Evolutionary conservation across 2,888 invertebrate genomes (phyloP).

Genomic region (Limnephilus marmoratus): DNA sequence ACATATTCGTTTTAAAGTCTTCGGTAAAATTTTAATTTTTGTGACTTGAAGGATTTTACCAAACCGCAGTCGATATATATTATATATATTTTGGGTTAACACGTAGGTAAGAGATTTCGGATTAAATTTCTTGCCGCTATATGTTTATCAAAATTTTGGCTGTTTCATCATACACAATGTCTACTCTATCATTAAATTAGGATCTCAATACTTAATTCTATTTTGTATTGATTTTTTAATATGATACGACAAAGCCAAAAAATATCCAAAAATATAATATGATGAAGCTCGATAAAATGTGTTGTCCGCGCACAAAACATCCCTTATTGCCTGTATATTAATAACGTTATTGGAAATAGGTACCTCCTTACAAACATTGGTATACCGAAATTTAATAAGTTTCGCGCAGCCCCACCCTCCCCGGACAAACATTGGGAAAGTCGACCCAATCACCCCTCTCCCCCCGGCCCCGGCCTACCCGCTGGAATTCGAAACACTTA

Average conservation of each 20-base stretch:
- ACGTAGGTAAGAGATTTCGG: too few species aligned
- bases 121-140: too few species aligned
- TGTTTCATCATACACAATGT: too few species aligned
- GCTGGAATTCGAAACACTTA: conserved; percentile 66
- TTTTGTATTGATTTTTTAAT: not conserved
- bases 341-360: conserved; percentile 55
- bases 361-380: not conserved
- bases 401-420: conserved; percentile 53
- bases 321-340: conserved; percentile 45
- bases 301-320: not conserved
- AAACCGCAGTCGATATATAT: too few species aligned
- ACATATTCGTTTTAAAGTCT: too few species aligned
- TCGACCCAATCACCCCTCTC: conserved; percentile 57
- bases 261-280: not conserved
- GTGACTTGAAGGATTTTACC: too few species aligned
- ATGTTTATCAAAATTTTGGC: too few species aligned
- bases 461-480: conserved; percentile 48
- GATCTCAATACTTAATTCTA: too few species aligned
- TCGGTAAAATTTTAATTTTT: too few species aligned
- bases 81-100: too few species aligned
- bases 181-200: too few species aligned
- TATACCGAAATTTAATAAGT: conserved; percentile 64
- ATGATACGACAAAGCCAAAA: not conserved
- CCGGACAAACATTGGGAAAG: conserved; percentile 58
- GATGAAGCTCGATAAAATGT: not conserved